A percentile compares a stretch with the other conserved stretches of the same genome.
Evolutionary conservation across 2,797 vertebrate species (phyloP).

Genomic region (Cirrhinus molitorella): DNA sequence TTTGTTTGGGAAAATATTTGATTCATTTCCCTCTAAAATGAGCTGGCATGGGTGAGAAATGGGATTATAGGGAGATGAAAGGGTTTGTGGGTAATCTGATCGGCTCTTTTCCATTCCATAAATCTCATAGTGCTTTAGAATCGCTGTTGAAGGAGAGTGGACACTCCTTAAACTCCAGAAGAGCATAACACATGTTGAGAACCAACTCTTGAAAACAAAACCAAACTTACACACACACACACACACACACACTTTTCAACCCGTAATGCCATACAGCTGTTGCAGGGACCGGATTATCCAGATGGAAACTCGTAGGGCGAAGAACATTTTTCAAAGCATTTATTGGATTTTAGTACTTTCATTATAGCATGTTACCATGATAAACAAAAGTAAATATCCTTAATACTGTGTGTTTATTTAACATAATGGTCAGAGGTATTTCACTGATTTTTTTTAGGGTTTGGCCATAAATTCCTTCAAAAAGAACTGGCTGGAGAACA

Average conservation of each 20-base stretch:
- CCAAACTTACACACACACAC: neutral
- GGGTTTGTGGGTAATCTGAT: slow-evolving; percentile 43
- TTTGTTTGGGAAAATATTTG: slow-evolving; percentile 39
- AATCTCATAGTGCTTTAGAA: slow-evolving; percentile 17
- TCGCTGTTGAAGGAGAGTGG: neutral
- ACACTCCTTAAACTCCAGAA: slow-evolving; percentile 27
- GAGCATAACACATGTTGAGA: slow-evolving; percentile 22
- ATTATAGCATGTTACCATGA: neutral
- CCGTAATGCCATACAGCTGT: neutral
- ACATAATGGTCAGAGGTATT: neutral
- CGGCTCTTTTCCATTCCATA: slow-evolving; percentile 41
- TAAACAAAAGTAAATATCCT: neutral
- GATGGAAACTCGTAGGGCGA: neutral
- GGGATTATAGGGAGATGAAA: slow-evolving; percentile 46
- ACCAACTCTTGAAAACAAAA: neutral
- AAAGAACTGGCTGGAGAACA: neutral
- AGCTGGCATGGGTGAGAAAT: slow-evolving; percentile 38
- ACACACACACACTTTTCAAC: neutral
- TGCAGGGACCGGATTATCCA: neutral
- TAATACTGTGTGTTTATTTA: neutral
- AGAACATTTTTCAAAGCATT: neutral
- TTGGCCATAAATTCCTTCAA: neutral
- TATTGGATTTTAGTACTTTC: neutral
- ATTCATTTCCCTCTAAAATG: slow-evolving; percentile 41
- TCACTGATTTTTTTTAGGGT: neutral